Evolutionary conservation across 1,140 invertebrate genomes (phyloP).

Genomic region (Mya arenaria): DNA sequence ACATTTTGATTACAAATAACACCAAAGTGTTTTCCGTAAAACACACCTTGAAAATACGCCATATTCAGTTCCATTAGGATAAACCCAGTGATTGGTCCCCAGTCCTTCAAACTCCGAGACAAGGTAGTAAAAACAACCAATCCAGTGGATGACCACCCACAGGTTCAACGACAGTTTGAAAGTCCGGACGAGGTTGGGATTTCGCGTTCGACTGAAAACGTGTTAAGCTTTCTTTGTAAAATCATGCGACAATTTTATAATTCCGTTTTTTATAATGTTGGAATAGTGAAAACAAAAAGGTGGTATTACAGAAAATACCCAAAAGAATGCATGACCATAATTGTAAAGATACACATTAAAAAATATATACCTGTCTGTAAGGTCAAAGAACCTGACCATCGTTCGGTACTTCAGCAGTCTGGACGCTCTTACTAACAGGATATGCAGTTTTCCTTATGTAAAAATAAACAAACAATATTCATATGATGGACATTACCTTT

Average conservation of each 20-base stretch:
- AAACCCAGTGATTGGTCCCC: slow-evolving; percentile 73
- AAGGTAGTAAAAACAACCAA: slow-evolving; percentile 97
- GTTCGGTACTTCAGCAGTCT: slow-evolving; percentile 87
- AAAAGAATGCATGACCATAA: too few relatives aligned
- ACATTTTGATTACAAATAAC: too few relatives aligned
- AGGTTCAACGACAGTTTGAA: slow-evolving; percentile 96
- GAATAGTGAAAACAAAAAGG: too few relatives aligned
- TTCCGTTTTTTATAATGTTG: too few relatives aligned
- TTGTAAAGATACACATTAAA: too few relatives aligned
- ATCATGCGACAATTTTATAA: too few relatives aligned
- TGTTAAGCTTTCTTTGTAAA: too few relatives aligned
- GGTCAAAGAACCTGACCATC: slow-evolving; percentile 65
- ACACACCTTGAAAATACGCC: slow-evolving; percentile 67
- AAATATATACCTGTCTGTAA: slow-evolving; percentile 71
- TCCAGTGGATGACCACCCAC: slow-evolving; percentile 96
- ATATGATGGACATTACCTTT: too few relatives aligned
- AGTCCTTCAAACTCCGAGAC: slow-evolving; percentile 84
- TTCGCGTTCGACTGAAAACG: slow-evolving; percentile 94
- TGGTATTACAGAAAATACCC: too few relatives aligned
- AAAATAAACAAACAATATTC: too few relatives aligned
- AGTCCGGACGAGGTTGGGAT: slow-evolving; percentile 96
- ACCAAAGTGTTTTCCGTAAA: too few relatives aligned
- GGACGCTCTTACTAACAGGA: slow-evolving; percentile 75
- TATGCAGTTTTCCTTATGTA: slow-evolving; percentile 28
- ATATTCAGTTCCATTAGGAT: slow-evolving; percentile 59